Evolutionary conservation across 1,140 invertebrate genomes (phyloP).

Genomic region (Helicoverpa zea): DNA sequence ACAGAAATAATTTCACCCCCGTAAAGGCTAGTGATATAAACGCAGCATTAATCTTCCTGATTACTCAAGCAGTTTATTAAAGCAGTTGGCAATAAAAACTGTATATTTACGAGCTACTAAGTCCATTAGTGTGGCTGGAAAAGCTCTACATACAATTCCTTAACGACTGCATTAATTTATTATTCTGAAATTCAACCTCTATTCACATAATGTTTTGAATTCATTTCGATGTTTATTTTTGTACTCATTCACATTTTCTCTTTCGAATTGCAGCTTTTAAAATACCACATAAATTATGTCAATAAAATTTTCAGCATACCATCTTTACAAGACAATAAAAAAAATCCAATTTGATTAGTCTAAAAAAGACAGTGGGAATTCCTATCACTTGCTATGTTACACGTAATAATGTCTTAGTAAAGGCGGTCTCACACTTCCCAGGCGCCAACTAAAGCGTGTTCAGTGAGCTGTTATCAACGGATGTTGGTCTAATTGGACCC

Average conservation of each 20-base stretch:
- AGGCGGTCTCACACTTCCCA: constrained; percentile 48
- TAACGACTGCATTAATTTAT: constrained; percentile 41
- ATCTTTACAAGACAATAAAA: not conserved
- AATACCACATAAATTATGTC: not conserved
- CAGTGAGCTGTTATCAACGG: constrained; percentile 60
- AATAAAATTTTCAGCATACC: not conserved
- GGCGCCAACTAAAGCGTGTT: constrained; percentile 61
- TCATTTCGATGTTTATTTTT: not conserved
- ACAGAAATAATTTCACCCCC: constrained; percentile 18
- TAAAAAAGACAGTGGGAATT: constrained; percentile 18
- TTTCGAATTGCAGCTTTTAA: too few species aligned
- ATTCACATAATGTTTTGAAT: constrained; percentile 29
- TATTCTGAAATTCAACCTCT: constrained; percentile 21
- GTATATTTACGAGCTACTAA: constrained; percentile 42
- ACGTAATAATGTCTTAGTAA: constrained; percentile 53
- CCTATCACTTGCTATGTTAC: constrained; percentile 39
- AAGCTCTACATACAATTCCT: constrained; percentile 27
- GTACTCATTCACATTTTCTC: not conserved
- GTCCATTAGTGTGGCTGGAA: constrained; percentile 42
- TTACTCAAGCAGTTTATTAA: constrained; percentile 39
- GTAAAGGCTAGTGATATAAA: constrained; percentile 15
- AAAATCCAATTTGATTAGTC: not conserved
- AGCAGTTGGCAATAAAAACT: constrained; percentile 41
- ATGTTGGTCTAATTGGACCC: constrained; percentile 69
- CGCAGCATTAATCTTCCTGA: constrained; percentile 35